Evolutionary conservation across 2,113 vertebrate species (phyloP), one percentile per base, ranked within the genome.

Genomic region (Pagrus major): DNA sequence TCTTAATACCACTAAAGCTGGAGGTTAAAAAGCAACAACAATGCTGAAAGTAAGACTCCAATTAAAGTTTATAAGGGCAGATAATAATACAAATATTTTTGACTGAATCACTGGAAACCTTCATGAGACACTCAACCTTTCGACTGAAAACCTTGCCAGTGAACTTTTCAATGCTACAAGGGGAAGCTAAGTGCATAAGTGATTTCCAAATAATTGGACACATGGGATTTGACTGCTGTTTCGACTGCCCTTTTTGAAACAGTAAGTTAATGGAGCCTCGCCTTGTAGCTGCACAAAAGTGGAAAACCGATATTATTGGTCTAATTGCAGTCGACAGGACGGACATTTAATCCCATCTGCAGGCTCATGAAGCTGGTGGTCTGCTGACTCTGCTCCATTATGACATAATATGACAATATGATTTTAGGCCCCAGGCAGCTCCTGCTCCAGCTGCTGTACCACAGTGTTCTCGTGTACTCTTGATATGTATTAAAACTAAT

Each of bases 291-390:
- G 56, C 35, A 33, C 29, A 18, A 33, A 49, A 51, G 2, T 10
- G 6, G 20, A 23, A 15, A 35, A 51, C 3, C 15, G 21, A 52
- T 68, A 25, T 66, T 47, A 47, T 25, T 59, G 25, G 33, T 47
- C 39, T 54, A 55, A 44, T 64, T 35, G 7, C 27, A 11, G 54
- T 25, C 14, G 6, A 31, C 18, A 39, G 51, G 49, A 16, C 42
- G 39, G 21, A 29, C 14, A 67, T 61, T 37, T 21, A 23, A 31
- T 46, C 35, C 10, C 14, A 33, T 60, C 35, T 51, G 55, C 69
- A 46, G 23, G 42, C 27, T 74, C 25, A 27, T 52, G 67, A 63
- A 78, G 61, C 70, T 70, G 75, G 41, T 72, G 6, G 6, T 35
- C 39, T 41, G 15, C 27, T 61, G 3, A 21, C n/a, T n/a, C n/a